These are phyloP conservation scores for Ophioninae sp. DNA, from an alignment of 2,888 invertebrate genomes.

Conservation along the genomic window DNA sequence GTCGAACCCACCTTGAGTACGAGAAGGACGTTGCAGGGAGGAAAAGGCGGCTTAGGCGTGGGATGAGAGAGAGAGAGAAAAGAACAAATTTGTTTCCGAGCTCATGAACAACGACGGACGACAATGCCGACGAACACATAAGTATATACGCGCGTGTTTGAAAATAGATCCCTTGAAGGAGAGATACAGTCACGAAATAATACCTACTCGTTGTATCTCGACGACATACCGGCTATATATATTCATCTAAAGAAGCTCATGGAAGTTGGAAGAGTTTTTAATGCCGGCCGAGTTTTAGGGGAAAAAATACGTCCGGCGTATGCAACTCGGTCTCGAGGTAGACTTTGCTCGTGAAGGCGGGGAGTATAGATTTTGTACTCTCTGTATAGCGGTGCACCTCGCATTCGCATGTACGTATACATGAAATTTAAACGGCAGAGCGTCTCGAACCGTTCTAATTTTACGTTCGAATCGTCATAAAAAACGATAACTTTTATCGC, in stretches of 20 bases:
- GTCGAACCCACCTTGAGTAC: slow-evolving; percentile 28
- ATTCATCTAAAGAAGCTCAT: slow-evolving; percentile 54
- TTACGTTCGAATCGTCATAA: no score
- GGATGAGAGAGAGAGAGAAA: slow-evolving; percentile 29
- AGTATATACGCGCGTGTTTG: not conserved
- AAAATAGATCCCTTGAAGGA: slow-evolving; percentile 40
- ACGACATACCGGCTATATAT: slow-evolving; percentile 36
- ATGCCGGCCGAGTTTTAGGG: slow-evolving; percentile 39
- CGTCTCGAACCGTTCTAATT: no score
- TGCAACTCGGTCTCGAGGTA: slow-evolving; percentile 31
- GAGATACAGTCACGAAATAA: slow-evolving; percentile 40
- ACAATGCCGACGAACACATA: slow-evolving; percentile 19
- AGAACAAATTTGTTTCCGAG: slow-evolving; percentile 57
- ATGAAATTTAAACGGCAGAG: no score
- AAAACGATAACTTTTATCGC: no score
- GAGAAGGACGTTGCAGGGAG: slow-evolving; percentile 23
- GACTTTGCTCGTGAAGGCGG: not conserved
- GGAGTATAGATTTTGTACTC: not conserved
- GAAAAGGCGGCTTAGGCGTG: slow-evolving; percentile 11
- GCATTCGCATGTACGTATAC: not conserved
- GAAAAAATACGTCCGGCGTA: slow-evolving; percentile 63
- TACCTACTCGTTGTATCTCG: slow-evolving; percentile 44
- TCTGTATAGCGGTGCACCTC: not conserved
- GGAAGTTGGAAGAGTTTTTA: slow-evolving; percentile 54
- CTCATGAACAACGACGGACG: slow-evolving; percentile 54